phyloP scores from a whole-genome alignment of 2,113 vertebrate genomes.

The Ctenodactylus gundi region DNA sequence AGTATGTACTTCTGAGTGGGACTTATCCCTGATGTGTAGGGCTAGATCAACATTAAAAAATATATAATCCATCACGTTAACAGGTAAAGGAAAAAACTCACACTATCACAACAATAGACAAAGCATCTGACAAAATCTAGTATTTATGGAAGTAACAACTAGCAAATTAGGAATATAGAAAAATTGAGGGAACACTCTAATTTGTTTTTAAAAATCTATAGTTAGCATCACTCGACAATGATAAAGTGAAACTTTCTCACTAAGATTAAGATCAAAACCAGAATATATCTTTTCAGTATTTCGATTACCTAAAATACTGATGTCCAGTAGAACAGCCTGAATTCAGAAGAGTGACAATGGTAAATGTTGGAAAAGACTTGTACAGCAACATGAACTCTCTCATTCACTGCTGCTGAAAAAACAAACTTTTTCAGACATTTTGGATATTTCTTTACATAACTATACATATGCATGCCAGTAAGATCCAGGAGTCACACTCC shows the following conservation, averaged over 20 bases:
- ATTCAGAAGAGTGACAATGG: background rate
- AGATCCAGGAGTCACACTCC: background rate
- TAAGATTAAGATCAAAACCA: background rate
- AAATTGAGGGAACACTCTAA: background rate
- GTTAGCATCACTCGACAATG: background rate
- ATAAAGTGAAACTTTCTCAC: background rate
- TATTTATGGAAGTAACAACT: background rate
- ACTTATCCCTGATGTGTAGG: background rate
- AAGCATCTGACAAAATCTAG: background rate
- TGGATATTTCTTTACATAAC: background rate
- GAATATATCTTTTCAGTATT: background rate
- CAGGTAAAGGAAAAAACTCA: background rate
- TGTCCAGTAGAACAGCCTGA: too few relatives aligned
- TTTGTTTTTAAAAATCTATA: background rate
- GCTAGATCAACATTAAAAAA: background rate
- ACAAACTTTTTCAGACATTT: background rate
- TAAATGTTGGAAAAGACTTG: background rate
- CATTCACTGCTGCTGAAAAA: background rate
- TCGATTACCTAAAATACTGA: background rate
- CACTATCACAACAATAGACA: background rate
- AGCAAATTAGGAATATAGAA: background rate
- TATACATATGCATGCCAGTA: background rate
- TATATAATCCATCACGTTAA: background rate
- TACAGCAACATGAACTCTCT: background rate
- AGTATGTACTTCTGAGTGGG: background rate